Evolutionary conservation across 2,113 vertebrate species (phyloP).

Genomic region (Camelus dromedarius): DNA sequence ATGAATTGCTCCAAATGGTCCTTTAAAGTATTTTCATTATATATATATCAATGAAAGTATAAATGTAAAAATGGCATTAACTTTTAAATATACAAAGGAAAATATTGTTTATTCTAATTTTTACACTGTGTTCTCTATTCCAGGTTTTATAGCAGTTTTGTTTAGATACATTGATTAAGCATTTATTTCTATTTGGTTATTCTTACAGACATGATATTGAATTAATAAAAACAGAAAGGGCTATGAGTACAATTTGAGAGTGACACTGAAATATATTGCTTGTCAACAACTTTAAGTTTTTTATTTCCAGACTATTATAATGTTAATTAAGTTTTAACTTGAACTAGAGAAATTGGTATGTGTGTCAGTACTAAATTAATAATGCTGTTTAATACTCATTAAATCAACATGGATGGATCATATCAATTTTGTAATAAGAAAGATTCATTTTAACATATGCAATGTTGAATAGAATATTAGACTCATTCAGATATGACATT

Average conservation of each 20-base stretch:
- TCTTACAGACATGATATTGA: constrained; percentile 51
- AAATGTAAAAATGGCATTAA: not conserved
- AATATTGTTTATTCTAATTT: rapidly evolving
- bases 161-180: rapidly evolving
- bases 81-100: rapidly evolving
- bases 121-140: rapidly evolving
- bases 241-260: constrained; percentile 73
- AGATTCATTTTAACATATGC: not conserved
- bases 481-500: not conserved
- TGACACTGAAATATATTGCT: constrained; percentile 70
- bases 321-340: constrained; percentile 86
- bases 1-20: not conserved
- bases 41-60: not conserved
- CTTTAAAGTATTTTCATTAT: constrained; percentile 27
- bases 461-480: not conserved
- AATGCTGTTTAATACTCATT: constrained; percentile 63
- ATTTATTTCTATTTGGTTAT: not conserved
- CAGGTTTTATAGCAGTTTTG: rapidly evolving
- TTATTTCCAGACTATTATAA: constrained; percentile 75
- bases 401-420: constrained; percentile 77
- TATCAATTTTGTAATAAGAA: constrained; percentile 58
- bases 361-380: constrained; percentile 78
- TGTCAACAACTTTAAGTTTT: constrained; percentile 81
- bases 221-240: constrained; percentile 80
- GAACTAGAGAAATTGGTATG: constrained; percentile 71